phyloP scores from a whole-genome alignment of 37 sponge, comb jelly and placozoan species.

The Geodia barretti region DNA sequence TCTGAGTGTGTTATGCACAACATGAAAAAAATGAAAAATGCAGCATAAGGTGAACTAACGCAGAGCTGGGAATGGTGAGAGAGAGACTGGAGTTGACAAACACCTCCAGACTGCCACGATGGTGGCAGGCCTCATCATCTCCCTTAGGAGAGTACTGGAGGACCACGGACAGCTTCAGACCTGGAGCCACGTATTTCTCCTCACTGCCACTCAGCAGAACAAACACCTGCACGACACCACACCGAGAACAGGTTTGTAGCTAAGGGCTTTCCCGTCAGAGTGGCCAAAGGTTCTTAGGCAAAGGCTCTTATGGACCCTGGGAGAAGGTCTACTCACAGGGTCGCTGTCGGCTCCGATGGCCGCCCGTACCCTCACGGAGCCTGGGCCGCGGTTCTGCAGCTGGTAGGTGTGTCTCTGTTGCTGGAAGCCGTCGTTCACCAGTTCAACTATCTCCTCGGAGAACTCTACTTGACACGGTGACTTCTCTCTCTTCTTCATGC shows the following conservation, averaged over 20 bases:
- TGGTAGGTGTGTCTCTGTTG: conserved; percentile 6
- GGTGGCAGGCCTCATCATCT: not conserved
- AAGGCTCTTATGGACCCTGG: too few species aligned
- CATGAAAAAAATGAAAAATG: not conserved
- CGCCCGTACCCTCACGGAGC: conserved; percentile 26
- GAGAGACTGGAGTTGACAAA: conserved; percentile 41
- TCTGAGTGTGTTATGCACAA: not conserved
- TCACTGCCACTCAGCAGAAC: conserved; percentile 13
- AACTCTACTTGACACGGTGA: conserved; percentile 10
- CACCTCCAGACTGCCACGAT: conserved; percentile 26
- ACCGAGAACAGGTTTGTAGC: too few species aligned
- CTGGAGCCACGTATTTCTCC: conserved; percentile 35
- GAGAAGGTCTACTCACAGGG: conserved; percentile 21
- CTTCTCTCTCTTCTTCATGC: not conserved
- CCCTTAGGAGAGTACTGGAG: conserved; percentile 16
- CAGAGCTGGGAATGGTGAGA: conserved; percentile 27
- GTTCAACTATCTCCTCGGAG: conserved; percentile 7
- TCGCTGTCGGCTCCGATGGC: conserved; percentile 22
- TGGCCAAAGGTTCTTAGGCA: too few species aligned
- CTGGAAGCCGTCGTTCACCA: conserved; percentile 8
- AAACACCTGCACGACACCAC: conserved; percentile 51
- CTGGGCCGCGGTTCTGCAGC: conserved; percentile 19
- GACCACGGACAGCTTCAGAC: conserved; percentile 48
- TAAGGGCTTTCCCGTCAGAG: too few species aligned
- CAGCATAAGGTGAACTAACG: conserved; percentile 36